Conservation (phyloP, 2,797 vertebrate genomes). For the Lutra lutra region DNA sequence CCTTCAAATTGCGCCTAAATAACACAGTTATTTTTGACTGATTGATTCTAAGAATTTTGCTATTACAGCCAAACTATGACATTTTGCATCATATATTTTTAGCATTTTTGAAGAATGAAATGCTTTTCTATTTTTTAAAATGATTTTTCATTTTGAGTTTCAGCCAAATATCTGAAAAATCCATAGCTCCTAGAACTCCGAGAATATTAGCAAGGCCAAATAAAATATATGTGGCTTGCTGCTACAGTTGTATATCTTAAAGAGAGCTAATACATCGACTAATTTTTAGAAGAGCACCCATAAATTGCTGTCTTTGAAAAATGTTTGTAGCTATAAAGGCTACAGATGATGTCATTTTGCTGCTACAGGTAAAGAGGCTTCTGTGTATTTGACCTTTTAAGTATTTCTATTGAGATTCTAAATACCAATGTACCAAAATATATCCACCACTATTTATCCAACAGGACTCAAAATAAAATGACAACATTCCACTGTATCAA, state of each 20-base stretch:
- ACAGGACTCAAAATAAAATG: slow-evolving; percentile 42
- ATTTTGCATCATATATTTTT: slow-evolving; percentile 81
- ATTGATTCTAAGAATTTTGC: slow-evolving; percentile 85
- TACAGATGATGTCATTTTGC: slow-evolving; percentile 76
- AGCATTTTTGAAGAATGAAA: slow-evolving; percentile 82
- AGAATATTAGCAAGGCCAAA: slow-evolving; percentile 78
- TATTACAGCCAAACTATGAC: slow-evolving; percentile 85
- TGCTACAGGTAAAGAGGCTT: slow-evolving; percentile 60
- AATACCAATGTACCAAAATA: slow-evolving; percentile 56
- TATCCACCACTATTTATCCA: slow-evolving; percentile 23
- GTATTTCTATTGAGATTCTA: slow-evolving; percentile 54
- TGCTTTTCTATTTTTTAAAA: slow-evolving; percentile 80
- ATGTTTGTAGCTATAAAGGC: slow-evolving; percentile 75
- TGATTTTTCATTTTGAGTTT: slow-evolving; percentile 78
- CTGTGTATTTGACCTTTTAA: slow-evolving; percentile 57
- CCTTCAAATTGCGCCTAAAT: slow-evolving; percentile 78
- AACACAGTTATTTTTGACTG: slow-evolving; percentile 84
- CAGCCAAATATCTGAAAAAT: slow-evolving; percentile 70
- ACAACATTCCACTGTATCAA: background rate
- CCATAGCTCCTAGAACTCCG: slow-evolving; percentile 71
- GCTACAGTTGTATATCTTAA: slow-evolving; percentile 74
- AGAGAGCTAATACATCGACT: slow-evolving; percentile 81
- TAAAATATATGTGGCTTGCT: slow-evolving; percentile 72
- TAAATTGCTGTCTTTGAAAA: slow-evolving; percentile 80
- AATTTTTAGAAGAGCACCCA: slow-evolving; percentile 77